phyloP scores from a whole-genome alignment of 2,888 invertebrate species.

The Agrenia bidenticulata region DNA sequence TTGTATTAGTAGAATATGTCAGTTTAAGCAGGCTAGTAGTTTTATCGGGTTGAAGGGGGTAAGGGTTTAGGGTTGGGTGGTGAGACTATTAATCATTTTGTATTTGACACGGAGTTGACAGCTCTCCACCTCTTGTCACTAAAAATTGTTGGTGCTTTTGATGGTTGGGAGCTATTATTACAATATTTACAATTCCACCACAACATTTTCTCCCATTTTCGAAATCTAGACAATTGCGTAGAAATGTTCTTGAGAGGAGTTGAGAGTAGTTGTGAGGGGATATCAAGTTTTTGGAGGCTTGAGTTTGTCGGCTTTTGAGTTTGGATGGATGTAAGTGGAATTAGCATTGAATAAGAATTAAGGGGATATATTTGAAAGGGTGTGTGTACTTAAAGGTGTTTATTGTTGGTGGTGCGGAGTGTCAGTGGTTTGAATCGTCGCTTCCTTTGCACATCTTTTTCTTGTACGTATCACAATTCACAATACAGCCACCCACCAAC shows the following conservation, averaged over 20 bases:
- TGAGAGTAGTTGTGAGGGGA: too few relatives aligned
- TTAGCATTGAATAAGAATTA: not conserved
- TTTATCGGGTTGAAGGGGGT: too few relatives aligned
- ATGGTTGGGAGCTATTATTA: not conserved
- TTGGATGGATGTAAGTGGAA: not conserved
- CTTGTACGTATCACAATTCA: not conserved
- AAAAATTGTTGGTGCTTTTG: not conserved
- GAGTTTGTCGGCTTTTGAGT: too few relatives aligned
- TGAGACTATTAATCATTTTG: conserved; percentile 28
- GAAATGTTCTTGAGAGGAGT: too few relatives aligned
- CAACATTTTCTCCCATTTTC: too few relatives aligned
- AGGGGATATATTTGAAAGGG: not conserved
- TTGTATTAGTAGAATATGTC: too few relatives aligned
- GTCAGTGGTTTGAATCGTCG: not conserved
- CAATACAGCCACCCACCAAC: not conserved
- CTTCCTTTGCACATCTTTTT: not conserved
- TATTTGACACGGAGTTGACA: conserved; percentile 31
- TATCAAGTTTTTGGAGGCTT: too few relatives aligned
- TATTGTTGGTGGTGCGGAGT: conserved; percentile 3
- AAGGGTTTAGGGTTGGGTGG: not conserved
- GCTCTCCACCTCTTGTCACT: conserved; percentile 24
- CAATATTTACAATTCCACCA: too few relatives aligned
- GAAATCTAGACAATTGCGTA: too few relatives aligned
- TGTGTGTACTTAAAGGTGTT: not conserved
- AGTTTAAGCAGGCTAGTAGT: too few relatives aligned